Evolutionary conservation across 2,888 invertebrate genomes (phyloP).

Genomic region (Eupithecia abbreviata): DNA sequence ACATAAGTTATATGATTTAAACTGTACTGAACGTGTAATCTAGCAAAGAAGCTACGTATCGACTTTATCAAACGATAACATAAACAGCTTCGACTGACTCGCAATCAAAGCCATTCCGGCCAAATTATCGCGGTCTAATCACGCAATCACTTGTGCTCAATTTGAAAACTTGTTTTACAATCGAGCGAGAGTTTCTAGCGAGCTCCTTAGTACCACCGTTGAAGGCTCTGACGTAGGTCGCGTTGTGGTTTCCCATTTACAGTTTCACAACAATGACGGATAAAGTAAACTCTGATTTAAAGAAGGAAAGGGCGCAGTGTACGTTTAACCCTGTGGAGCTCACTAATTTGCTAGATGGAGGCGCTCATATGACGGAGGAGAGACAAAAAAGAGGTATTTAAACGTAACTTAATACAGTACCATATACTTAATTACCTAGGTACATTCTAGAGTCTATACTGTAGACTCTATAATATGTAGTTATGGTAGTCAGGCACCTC

Average conservation of each 20-base stretch:
- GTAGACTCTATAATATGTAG: background rate
- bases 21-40: background rate
- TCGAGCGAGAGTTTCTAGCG: slow-evolving; percentile 1
- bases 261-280: slow-evolving; percentile 53
- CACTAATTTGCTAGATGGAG: slow-evolving; percentile 91
- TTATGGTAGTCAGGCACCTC: background rate
- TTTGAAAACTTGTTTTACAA: slow-evolving; percentile 33
- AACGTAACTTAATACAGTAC: background rate
- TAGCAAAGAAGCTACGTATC: background rate
- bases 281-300: slow-evolving; percentile 87
- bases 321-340: slow-evolving; percentile 90
- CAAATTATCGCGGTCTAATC: slow-evolving; percentile 16
- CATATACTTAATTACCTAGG: background rate
- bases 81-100: background rate
- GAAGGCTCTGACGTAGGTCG: slow-evolving; percentile 29
- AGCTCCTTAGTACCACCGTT: slow-evolving; percentile 16
- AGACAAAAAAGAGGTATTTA: slow-evolving; percentile 81
- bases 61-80: background rate
- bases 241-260: slow-evolving; percentile 14
- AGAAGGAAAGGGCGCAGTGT: slow-evolving; percentile 89
- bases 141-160: slow-evolving; percentile 24
- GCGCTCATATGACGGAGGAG: slow-evolving; percentile 87
- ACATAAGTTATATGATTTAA: background rate
- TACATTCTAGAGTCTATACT: background rate
- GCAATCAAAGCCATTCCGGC: background rate